Evolutionary conservation across 2,888 invertebrate species (phyloP), one percentile per base, ranked within the genome.

Genomic region (Drosophila lacicola): DNA sequence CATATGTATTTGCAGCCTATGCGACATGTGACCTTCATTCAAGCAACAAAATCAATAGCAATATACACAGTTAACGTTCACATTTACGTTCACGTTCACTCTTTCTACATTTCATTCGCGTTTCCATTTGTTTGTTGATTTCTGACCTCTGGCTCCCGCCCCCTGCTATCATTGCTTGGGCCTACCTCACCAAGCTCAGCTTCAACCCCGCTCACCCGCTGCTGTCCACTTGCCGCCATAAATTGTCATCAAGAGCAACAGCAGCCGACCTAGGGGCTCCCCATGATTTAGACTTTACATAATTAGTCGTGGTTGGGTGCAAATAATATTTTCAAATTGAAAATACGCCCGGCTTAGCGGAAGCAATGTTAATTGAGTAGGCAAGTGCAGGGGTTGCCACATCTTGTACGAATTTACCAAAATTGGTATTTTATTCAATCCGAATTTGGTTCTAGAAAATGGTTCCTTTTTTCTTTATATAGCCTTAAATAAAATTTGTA

Each of bases 11-110:
- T 70, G 63, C 66, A 53, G 64, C 51, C 60, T 67, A 72, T 70
- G 70, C 66, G 72, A 76, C 82, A 80, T 79, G 78, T 90, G 90
- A 91, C 90, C 90, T 90, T 90, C 90, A 85, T 82, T 86, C 67
- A 77, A 84, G 81, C 83, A 86, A 82, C 89, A 89, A 89, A 90
- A 90, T 90, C 90, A 90, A 90, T 90, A 90, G 75, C 71, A 85
- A 79, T 80, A 53, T 42, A 70, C 50, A 75, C 73, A 76, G 77
- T 79, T 82, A 73, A 74, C 73, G 64, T 76, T 74, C 65, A 60
- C 55, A 45, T 66, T 70, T 39, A 69, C 71, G 74, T 73, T 75
- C 70, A 56, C 62, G 58, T 67, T 74, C 62, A 53, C 70, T 58
- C 64, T 63, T 68, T 67, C 21, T 41, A 42, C 64, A 56, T 58